Evolutionary conservation across 2,797 vertebrate genomes (phyloP).

Genomic region (Helostoma temminkii): DNA sequence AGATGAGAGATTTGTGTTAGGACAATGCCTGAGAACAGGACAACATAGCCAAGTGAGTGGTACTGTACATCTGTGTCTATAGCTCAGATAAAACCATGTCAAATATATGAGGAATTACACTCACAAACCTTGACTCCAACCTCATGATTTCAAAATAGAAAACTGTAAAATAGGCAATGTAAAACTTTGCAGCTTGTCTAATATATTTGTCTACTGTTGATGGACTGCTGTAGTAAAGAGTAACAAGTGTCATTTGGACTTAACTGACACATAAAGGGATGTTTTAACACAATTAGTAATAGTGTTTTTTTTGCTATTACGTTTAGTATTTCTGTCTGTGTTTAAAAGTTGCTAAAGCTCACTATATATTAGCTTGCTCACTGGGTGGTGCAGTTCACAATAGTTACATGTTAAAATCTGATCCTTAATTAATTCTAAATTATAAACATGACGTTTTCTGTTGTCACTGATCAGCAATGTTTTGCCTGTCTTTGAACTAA

Average conservation of each 20-base stretch:
- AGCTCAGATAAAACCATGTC: slow-evolving; percentile 13
- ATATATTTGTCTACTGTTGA: slow-evolving; percentile 49
- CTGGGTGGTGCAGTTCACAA: slow-evolving; percentile 23
- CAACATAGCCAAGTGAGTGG: slow-evolving; percentile 20
- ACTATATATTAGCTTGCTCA: not conserved
- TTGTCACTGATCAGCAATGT: slow-evolving; percentile 1
- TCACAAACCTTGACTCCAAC: slow-evolving; percentile 37
- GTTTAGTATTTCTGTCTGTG: slow-evolving; percentile 25
- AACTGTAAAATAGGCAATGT: slow-evolving; percentile 40
- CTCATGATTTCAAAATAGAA: slow-evolving; percentile 60
- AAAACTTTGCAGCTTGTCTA: slow-evolving; percentile 43
- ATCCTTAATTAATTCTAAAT: slow-evolving; percentile 12
- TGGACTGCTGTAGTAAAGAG: slow-evolving; percentile 52
- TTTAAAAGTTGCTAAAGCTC: slow-evolving; percentile 12
- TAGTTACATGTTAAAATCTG: slow-evolving; percentile 25
- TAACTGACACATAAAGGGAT: slow-evolving; percentile 39
- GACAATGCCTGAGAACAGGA: slow-evolving; percentile 21
- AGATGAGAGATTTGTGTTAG: slow-evolving; percentile 26
- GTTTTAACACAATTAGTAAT: too few relatives aligned
- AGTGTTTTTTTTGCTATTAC: too few relatives aligned
- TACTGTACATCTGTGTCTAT: slow-evolving; percentile 37
- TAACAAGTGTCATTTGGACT: slow-evolving; percentile 42
- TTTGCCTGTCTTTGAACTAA: slow-evolving; percentile 10
- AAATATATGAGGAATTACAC: slow-evolving; percentile 18
- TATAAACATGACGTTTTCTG: slow-evolving; percentile 13